These are phyloP conservation scores for Percopsis omiscomaycus DNA, from an alignment of 2,797 vertebrate species.

Conservation along the genomic window DNA sequence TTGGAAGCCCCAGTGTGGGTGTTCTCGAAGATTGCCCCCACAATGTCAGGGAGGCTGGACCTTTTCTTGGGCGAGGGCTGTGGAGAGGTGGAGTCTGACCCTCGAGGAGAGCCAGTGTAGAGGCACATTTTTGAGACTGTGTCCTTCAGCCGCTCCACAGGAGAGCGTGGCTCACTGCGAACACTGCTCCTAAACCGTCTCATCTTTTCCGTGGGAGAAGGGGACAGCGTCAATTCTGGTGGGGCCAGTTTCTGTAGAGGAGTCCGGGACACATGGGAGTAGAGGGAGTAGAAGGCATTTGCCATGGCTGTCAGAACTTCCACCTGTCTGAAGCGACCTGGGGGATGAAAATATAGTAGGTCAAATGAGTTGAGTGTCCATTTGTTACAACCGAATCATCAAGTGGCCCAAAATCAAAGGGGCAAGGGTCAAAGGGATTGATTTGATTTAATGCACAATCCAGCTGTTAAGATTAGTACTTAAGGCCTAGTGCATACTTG, in stretches of 20 bases:
- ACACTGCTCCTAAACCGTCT: constrained; percentile 65
- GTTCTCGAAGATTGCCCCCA: constrained; percentile 66
- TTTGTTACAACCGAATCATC: too few species aligned
- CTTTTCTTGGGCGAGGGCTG: constrained; percentile 59
- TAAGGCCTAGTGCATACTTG: too few species aligned
- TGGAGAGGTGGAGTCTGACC: constrained; percentile 61
- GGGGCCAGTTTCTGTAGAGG: constrained; percentile 84
- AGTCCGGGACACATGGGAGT: constrained; percentile 87
- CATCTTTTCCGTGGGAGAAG: constrained; percentile 70
- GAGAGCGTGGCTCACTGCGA: constrained; percentile 76
- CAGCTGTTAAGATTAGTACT: too few species aligned
- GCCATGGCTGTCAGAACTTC: constrained; percentile 85
- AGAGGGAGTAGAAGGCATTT: constrained; percentile 89
- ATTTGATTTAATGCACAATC: too few species aligned
- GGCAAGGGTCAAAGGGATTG: too few species aligned
- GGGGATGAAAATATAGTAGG: background rate
- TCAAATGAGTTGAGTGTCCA: too few species aligned
- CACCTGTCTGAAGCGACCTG: constrained; percentile 92
- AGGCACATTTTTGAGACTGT: constrained; percentile 89
- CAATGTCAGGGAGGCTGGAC: constrained; percentile 70
- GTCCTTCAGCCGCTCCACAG: constrained; percentile 83
- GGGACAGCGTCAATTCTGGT: constrained; percentile 71
- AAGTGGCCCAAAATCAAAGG: too few species aligned
- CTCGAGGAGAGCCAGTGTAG: constrained; percentile 76
- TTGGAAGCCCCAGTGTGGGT: constrained; percentile 34